Conservation (phyloP, 2,888 invertebrate genomes). For the Tenthredo distinguenda region DNA sequence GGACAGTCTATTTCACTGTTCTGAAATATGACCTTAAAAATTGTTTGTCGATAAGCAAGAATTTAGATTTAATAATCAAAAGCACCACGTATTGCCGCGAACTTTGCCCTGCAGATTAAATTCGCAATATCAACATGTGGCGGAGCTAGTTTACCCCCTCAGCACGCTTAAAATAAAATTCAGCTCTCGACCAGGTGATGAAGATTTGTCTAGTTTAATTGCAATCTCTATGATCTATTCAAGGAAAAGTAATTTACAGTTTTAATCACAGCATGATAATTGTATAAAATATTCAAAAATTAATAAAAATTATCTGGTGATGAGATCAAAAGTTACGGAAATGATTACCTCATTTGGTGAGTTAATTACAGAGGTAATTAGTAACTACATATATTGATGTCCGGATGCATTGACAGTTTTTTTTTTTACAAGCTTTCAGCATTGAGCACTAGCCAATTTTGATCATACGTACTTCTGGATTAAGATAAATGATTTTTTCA, state of each 20-base stretch:
- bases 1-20: too few relatives aligned
- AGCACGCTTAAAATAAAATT: not conserved
- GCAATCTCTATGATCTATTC: not conserved
- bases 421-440: not conserved
- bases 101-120: too few relatives aligned
- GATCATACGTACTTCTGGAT: not conserved
- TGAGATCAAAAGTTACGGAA: not conserved
- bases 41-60: not conserved
- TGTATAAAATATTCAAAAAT: not conserved
- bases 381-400: not conserved
- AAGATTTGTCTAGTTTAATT: not conserved
- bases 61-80: too few relatives aligned
- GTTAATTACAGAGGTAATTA: not conserved
- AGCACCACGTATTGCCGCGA: too few relatives aligned
- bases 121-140: too few relatives aligned
- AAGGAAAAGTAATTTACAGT: not conserved
- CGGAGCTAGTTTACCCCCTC: too few relatives aligned
- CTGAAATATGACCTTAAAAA: not conserved
- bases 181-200: not conserved
- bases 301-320: not conserved
- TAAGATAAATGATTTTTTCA: not conserved
- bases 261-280: constrained; percentile 15
- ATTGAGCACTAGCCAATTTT: not conserved
- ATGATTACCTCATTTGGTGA: not conserved
- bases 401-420: not conserved